Percentiles rank a stretch among this genome's conserved stretches.
These are phyloP conservation scores for Megastigmus dorsalis DNA, from an alignment of 2,888 invertebrate genomes.

Conservation along the genomic window DNA sequence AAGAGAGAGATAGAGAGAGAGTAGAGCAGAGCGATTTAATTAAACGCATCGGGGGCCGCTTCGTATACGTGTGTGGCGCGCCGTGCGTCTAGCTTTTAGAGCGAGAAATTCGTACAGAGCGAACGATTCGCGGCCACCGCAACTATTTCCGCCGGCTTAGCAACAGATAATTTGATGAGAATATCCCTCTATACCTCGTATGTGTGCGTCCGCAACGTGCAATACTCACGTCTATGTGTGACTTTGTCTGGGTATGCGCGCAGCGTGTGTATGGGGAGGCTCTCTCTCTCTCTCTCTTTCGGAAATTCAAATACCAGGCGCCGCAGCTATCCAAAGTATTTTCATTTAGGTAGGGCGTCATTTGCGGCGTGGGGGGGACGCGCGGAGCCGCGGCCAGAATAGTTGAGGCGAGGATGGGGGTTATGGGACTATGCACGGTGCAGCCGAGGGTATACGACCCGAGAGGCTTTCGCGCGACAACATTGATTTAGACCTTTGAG, in stretches of 20 bases:
- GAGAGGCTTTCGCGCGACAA: too few species aligned
- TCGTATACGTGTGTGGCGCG: too few species aligned
- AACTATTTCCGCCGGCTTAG: background rate
- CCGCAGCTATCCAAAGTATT: slow-evolving; percentile 39
- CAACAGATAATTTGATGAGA: slow-evolving; percentile 35
- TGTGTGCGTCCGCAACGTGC: background rate
- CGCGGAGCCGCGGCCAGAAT: too few species aligned
- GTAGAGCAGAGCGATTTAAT: slow-evolving; percentile 39
- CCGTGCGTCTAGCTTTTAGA: too few species aligned
- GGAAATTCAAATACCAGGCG: background rate
- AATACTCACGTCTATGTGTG: too few species aligned
- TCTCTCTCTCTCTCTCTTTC: background rate
- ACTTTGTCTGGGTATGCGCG: too few species aligned
- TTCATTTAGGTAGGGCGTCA: slow-evolving; percentile 37
- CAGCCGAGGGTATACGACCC: too few species aligned
- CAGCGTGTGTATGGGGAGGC: background rate
- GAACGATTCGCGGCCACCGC: background rate
- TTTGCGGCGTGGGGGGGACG: too few species aligned
- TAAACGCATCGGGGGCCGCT: slow-evolving; percentile 31
- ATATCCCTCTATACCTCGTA: background rate
- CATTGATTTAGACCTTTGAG: too few species aligned
- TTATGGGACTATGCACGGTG: too few species aligned
- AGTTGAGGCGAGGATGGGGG: too few species aligned
- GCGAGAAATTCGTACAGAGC: slow-evolving; percentile 7
- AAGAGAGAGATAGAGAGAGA: background rate